Base-by-base conservation (phyloP, 2,797 vertebrate genomes). In the Bovichtus variegatus region DNA sequence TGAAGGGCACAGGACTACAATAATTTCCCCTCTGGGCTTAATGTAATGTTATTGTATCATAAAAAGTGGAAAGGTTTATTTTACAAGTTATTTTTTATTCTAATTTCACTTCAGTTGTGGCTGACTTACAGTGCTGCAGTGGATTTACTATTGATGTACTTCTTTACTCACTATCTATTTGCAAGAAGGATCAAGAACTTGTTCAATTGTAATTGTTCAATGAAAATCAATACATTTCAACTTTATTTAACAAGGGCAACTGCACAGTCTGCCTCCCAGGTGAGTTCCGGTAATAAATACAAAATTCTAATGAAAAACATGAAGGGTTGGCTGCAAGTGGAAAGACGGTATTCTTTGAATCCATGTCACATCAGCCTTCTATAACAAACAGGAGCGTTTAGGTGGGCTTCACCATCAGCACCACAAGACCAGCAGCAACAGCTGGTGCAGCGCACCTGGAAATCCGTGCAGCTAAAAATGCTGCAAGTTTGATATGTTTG, bases 261-360 rank as follows among this genome's bases (percentile, higher is more conserved):
- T 25, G 13, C n/a, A 25, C 19, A 18, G 25, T 40, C 36, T 9
- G 11, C 21, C 50, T 40, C 34, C 21, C 29, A 38, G 12, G 21
- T 68, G 6, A 34, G 15, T 55, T 53, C 55, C 60, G 8, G n/a
- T 38, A 43, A n/a, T 61, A 60, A 19, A 74, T 44, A n/a, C 16
- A 71, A 5, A 16, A 27, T 62, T 58, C n/a, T 40, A 13, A 38
- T 27, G 46, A 46, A 46, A 31, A 16, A 43, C 38, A 60, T 7
- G n/a, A 11, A 29, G 40, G 6, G 58, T 19, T 60, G 58, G 40
- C 38, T 60, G 23, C 9, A 34, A 2, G 31, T 34, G 31, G 31
- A 34, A 34, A 34, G 31, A 34, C n/a, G n/a, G n/a, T n/a, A n/a
- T n/a, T n/a, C n/a, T n/a, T n/a, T n/a, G n/a, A n/a, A 51, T 13